Evolutionary conservation across 2,113 vertebrate species (phyloP).

Genomic region (Nerophis lumbriciformis): DNA sequence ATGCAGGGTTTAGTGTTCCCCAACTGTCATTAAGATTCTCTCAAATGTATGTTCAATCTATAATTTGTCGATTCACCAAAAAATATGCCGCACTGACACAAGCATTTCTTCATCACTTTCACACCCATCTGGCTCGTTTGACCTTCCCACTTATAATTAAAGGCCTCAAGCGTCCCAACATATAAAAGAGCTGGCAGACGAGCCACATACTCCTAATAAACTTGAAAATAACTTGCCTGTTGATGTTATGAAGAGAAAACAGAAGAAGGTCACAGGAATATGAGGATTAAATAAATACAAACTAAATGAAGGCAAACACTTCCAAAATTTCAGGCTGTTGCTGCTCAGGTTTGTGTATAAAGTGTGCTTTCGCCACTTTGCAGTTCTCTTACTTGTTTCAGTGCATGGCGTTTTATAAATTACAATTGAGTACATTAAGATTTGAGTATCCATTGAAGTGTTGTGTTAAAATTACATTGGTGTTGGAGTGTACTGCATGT

Average conservation of each 20-base stretch:
- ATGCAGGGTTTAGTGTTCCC: too few species aligned
- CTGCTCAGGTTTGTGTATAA: neutral
- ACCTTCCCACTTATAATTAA: slow-evolving; percentile 52
- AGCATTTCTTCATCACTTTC: slow-evolving; percentile 12
- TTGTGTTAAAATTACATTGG: too few species aligned
- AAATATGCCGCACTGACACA: slow-evolving; percentile 8
- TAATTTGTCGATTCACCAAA: slow-evolving; percentile 7
- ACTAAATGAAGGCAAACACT: slow-evolving; percentile 40
- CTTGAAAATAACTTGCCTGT: slow-evolving; percentile 46
- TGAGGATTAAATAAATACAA: slow-evolving; percentile 41
- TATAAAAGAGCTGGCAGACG: slow-evolving; percentile 43
- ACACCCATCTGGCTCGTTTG: slow-evolving; percentile 46
- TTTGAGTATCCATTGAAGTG: too few species aligned
- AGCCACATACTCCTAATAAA: slow-evolving; percentile 53
- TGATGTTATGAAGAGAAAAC: slow-evolving; percentile 57
- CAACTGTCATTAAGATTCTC: too few species aligned
- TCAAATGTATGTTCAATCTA: slow-evolving; percentile 5
- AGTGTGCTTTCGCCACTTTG: too few species aligned
- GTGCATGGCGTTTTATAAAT: too few species aligned
- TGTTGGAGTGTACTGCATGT: too few species aligned
- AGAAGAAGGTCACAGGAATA: slow-evolving; percentile 43
- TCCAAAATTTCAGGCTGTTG: slow-evolving; percentile 48
- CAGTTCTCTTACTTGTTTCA: too few species aligned
- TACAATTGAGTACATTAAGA: too few species aligned
- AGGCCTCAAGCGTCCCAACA: slow-evolving; percentile 26